Evolutionary conservation across 2,888 invertebrate species (phyloP).

Genomic region (Bembecia ichneumoniformis): DNA sequence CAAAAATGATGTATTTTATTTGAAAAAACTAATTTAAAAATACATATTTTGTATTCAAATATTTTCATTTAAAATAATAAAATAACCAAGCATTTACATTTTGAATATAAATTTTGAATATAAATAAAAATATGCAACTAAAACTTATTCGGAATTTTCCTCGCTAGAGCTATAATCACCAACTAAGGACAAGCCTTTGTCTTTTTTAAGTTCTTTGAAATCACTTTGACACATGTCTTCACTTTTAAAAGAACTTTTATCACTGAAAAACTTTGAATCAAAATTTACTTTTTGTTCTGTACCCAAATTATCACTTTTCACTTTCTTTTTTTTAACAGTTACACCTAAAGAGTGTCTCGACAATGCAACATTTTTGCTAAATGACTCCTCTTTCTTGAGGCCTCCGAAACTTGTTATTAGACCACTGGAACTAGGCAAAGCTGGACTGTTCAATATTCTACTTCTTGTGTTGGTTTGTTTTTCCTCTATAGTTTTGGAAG

Average conservation of each 20-base stretch:
- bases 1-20: too few species aligned
- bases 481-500: constrained; percentile 74
- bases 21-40: neutral
- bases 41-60: neutral
- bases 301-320: constrained; percentile 2
- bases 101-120: constrained; percentile 2
- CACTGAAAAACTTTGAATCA: neutral
- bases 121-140: too few species aligned
- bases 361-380: constrained; percentile 41
- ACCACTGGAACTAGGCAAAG: constrained; percentile 68
- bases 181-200: constrained; percentile 31
- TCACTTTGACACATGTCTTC: constrained; percentile 1
- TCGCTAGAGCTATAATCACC: constrained; percentile 57
- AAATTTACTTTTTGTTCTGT: constrained; percentile 2
- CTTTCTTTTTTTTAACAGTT: constrained; percentile 29
- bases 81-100: constrained; percentile 2
- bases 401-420: constrained; percentile 66
- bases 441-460: constrained; percentile 69
- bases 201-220: neutral
- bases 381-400: constrained; percentile 66
- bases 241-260: constrained; percentile 3
- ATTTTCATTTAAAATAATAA: neutral
- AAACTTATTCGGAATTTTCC: constrained; percentile 31
- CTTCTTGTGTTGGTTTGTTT: constrained; percentile 59
- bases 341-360: constrained; percentile 56